Percentiles rank a stretch among this genome's conserved stretches.
Evolutionary conservation across 35 echinoderm and acorn worm genomes (phyloP).

Genomic region (Hemicentrotus pulcherrimus): DNA sequence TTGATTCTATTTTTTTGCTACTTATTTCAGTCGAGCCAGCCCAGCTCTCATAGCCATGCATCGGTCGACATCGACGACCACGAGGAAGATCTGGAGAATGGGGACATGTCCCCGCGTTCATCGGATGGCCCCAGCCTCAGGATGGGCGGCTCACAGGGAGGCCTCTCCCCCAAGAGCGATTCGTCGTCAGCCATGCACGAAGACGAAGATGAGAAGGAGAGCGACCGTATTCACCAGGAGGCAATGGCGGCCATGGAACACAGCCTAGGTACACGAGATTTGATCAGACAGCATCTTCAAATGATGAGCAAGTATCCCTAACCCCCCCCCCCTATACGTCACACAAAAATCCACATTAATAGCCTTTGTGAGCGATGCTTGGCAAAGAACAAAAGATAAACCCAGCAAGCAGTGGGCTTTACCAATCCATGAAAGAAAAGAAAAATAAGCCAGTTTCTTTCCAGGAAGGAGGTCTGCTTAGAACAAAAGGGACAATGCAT

Average conservation of each 20-base stretch:
- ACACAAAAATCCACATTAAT: background rate
- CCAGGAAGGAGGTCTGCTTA: background rate
- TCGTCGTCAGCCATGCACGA: conserved; percentile 34
- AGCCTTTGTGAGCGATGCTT: background rate
- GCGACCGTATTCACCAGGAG: conserved; percentile 59
- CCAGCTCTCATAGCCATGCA: conserved; percentile 57
- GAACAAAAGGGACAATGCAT: background rate
- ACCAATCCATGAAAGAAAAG: background rate
- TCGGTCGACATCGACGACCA: conserved; percentile 63
- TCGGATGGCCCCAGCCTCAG: conserved; percentile 40
- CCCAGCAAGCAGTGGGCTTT: background rate
- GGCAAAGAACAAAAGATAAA: background rate
- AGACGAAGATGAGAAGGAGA: conserved; percentile 55
- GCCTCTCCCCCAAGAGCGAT: conserved; percentile 30
- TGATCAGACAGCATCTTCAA: conserved; percentile 34
- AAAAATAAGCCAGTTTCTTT: background rate
- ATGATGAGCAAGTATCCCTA: conserved; percentile 29
- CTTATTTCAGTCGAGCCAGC: conserved; percentile 41
- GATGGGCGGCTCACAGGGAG: conserved; percentile 36
- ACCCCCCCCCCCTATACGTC: background rate
- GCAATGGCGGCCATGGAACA: conserved; percentile 84
- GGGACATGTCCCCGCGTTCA: conserved; percentile 59
- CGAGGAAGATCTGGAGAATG: conserved; percentile 53
- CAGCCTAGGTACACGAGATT: conserved; percentile 68
- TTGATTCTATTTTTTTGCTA: background rate